Base-by-base conservation (phyloP, 2,797 vertebrate genomes). In the Alcedo atthis region DNA sequence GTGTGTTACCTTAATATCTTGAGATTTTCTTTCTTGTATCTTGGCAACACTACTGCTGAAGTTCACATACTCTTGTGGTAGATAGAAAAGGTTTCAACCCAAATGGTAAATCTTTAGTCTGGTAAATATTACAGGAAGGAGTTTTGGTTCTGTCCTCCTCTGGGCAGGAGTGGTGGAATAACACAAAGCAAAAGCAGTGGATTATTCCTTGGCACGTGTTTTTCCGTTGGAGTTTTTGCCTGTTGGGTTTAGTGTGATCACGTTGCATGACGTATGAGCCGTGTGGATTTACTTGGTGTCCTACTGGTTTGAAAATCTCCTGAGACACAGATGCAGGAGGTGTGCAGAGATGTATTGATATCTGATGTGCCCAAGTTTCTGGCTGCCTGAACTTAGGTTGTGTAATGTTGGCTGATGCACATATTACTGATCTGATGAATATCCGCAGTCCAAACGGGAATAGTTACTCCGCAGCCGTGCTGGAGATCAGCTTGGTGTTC, bases 1-100 rank as follows among this genome's bases (percentile, higher is more conserved):
- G 63, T 33, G 67, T 42, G 81, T 82, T 95, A 84, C 87, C 90
- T 94, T 93, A 88, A 62, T 89, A 77, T 80, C 89, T 93, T 76
- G 30, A 91, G 89, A 86, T 89, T 89, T 71, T 81, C 81, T 74
- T 90, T 76, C 70, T 74, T 88, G 94, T 96, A 94, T 85, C 86
- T 97, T 83, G 84, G 76, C 89, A 96, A 95, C 94, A 85, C 81
- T 81, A 19, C 77, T 89, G 45, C 64, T 85, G 67, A 73, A 95
- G 69, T 91, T 86, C 92, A 67, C 32, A 66, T 33, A 16, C 85
- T 80, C 5, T 0, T 24, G 61, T 9, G 3, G 49, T 48, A 40
- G 73, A 32, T 68, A 76, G 62, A 77, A 63, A n/a, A 55, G 57
- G 10, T 55, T 87, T 91, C 89, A 81, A 73, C 76, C 75, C 28